Evolutionary conservation across 2,797 vertebrate species (phyloP).

Genomic region (Poecilia picta): DNA sequence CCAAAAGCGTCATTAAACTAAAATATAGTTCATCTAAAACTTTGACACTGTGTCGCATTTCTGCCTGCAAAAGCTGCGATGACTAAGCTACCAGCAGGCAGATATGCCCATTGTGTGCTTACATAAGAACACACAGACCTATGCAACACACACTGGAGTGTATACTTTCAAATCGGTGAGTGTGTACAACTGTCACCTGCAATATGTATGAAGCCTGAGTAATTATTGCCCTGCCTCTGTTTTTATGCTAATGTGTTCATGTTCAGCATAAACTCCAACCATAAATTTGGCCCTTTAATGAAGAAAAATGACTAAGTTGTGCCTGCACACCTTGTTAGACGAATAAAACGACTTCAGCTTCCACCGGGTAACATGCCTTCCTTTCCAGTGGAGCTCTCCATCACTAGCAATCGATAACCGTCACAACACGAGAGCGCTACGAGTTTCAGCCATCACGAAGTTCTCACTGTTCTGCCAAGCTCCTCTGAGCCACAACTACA

Average conservation of each 20-base stretch:
- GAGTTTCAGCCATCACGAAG: slow-evolving; percentile 19
- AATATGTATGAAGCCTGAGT: slow-evolving; percentile 33
- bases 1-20: background rate
- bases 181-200: slow-evolving; percentile 36
- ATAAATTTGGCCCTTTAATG: slow-evolving; percentile 60
- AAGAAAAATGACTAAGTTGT: slow-evolving; percentile 66
- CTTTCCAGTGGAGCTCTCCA: slow-evolving; percentile 60
- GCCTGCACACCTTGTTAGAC: slow-evolving; percentile 60
- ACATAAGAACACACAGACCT: slow-evolving; percentile 20
- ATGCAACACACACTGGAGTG: background rate
- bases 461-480: slow-evolving; percentile 35
- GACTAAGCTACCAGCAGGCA: slow-evolving; percentile 38
- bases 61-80: slow-evolving; percentile 28
- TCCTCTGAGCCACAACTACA: background rate
- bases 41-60: background rate
- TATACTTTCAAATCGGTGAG: background rate
- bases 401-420: slow-evolving; percentile 61
- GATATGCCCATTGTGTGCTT: slow-evolving; percentile 17
- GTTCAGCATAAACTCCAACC: slow-evolving; percentile 56
- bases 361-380: slow-evolving; percentile 30
- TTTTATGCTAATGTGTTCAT: slow-evolving; percentile 44
- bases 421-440: slow-evolving; percentile 14
- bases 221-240: slow-evolving; percentile 37
- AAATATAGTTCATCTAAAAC: background rate
- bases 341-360: slow-evolving; percentile 50